Percentiles rank a stretch among this genome's conserved stretches.
Evolutionary conservation across 2,113 vertebrate species (phyloP).

Genomic region (Coryphaenoides rupestris): DNA sequence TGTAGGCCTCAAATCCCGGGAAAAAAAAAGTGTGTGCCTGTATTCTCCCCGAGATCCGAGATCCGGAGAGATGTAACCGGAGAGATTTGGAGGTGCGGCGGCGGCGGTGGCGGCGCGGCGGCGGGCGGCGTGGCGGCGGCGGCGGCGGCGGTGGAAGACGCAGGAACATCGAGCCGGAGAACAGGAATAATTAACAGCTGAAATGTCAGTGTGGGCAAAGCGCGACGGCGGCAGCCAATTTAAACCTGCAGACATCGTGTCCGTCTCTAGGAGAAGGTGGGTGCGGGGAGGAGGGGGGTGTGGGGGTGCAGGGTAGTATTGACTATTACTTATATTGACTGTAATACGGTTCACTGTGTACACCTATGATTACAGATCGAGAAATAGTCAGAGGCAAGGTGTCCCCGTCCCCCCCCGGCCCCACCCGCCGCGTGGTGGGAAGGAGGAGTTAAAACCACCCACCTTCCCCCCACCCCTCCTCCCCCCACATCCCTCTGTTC

Average conservation of each 20-base stretch:
- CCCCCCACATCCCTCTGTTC: neutral
- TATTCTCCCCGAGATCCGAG: neutral
- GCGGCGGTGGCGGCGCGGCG: too few relatives aligned
- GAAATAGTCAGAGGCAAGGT: too few relatives aligned
- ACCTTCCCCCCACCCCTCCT: conserved; percentile 13
- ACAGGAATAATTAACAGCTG: conserved; percentile 60
- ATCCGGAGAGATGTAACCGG: conserved; percentile 44
- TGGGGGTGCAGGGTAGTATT: conserved; percentile 16
- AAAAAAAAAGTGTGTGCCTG: conserved; percentile 18
- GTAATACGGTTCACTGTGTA: too few relatives aligned
- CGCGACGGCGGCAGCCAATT: conserved; percentile 39
- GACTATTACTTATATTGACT: too few relatives aligned
- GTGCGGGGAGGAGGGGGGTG: neutral
- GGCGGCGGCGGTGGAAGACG: too few relatives aligned
- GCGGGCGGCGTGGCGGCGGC: too few relatives aligned
- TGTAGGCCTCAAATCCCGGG: neutral
- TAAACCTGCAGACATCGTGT: conserved; percentile 43
- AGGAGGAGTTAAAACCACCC: too few relatives aligned
- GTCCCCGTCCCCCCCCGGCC: too few relatives aligned
- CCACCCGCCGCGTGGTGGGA: too few relatives aligned
- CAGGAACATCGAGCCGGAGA: conserved; percentile 48
- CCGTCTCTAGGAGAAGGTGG: conserved; percentile 21
- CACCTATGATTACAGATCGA: too few relatives aligned
- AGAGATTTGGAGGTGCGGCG: conserved; percentile 34
- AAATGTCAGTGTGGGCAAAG: conserved; percentile 57